A percentile compares a stretch with the other conserved stretches of the same genome.
Conservation (phyloP, 2,113 vertebrate species). For the Ochotona curzoniae region DNA sequence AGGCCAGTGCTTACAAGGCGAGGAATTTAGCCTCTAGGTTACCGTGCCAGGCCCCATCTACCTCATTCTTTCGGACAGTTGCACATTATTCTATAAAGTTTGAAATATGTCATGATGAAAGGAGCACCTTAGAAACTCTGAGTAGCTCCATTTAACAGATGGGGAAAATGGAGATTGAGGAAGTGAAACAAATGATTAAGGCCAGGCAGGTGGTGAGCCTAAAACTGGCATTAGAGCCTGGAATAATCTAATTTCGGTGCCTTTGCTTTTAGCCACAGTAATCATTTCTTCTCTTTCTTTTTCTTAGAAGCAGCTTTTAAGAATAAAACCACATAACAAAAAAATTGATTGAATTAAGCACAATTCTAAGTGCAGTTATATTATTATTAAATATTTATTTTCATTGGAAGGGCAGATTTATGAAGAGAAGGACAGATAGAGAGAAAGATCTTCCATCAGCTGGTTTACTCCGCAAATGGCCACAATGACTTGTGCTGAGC, state of each 20-base stretch:
- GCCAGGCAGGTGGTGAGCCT: neutral
- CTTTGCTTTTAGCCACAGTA: conserved; percentile 6
- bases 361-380: neutral
- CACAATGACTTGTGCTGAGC: no score
- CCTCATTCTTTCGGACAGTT: neutral
- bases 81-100: neutral
- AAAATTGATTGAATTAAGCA: neutral
- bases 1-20: no score
- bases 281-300: neutral
- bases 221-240: conserved; percentile 13
- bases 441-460: no score
- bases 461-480: no score
- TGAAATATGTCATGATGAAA: neutral
- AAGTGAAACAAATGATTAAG: neutral
- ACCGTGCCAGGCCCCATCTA: neutral
- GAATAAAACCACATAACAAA: neutral
- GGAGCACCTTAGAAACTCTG: neutral
- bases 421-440: no score
- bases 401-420: no score
- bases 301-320: conserved; percentile 44
- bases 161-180: neutral
- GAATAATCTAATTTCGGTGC: neutral
- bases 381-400: no score
- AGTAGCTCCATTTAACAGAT: neutral
- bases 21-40: no score